Conservation (phyloP, 2,888 invertebrate species). For the Parapristionchus giblindavisi region DNA sequence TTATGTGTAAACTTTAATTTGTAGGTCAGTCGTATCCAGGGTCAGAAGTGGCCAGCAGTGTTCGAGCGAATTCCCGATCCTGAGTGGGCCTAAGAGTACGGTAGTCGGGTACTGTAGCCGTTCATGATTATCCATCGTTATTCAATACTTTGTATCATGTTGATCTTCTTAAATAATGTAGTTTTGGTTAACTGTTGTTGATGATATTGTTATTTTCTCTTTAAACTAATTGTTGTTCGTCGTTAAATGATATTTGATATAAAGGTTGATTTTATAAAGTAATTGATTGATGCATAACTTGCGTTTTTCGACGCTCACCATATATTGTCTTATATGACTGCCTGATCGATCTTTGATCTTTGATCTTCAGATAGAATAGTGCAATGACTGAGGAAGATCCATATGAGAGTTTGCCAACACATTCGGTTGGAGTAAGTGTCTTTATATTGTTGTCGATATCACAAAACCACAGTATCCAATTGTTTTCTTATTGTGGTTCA, state of each 20-base stretch:
- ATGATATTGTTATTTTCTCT: neutral
- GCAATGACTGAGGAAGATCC: constrained; percentile 57
- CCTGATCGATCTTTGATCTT: neutral
- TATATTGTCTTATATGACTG: neutral
- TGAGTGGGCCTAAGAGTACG: constrained; percentile 2
- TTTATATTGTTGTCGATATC: neutral
- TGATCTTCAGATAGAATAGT: neutral
- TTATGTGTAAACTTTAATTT: too few species aligned
- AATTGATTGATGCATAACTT: too few species aligned
- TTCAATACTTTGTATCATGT: neutral
- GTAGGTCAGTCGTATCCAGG: constrained; percentile 84
- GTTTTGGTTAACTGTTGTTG: neutral
- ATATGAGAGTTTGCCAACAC: constrained; percentile 65
- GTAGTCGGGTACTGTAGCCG: neutral
- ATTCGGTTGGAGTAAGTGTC: constrained; percentile 58
- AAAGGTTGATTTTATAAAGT: too few species aligned
- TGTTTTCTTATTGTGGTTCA: neutral
- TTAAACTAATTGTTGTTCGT: too few species aligned
- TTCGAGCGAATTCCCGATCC: constrained; percentile 77
- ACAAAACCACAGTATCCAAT: too few species aligned
- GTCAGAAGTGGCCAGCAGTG: constrained; percentile 89
- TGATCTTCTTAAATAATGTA: neutral
- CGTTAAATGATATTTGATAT: too few species aligned
- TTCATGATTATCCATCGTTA: neutral
- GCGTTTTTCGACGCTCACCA: constrained; percentile 7